Evolutionary conservation across 2,797 vertebrate species (phyloP).

Genomic region (Sebastes steindachneri): DNA sequence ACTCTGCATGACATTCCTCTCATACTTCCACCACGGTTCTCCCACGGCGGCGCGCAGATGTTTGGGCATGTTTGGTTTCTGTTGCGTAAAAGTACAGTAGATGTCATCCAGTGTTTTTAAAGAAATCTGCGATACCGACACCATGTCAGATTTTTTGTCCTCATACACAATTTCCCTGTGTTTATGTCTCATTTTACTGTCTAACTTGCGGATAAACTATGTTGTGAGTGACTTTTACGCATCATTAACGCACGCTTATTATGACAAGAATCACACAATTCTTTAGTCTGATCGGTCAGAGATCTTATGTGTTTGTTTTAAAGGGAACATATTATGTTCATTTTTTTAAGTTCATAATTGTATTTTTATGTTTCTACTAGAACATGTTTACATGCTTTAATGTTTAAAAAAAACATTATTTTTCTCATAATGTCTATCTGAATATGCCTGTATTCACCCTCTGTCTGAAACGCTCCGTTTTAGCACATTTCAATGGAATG

Average conservation of each 20-base stretch:
- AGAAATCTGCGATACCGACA: not conserved
- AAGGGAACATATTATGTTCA: not conserved
- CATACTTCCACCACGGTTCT: slow-evolving; percentile 71
- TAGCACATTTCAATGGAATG: too few species aligned
- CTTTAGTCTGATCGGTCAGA: not conserved
- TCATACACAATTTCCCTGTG: not conserved
- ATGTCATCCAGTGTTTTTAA: not conserved
- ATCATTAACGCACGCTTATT: rapidly evolving
- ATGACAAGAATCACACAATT: not conserved
- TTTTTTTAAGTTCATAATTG: too few species aligned
- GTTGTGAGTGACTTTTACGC: not conserved
- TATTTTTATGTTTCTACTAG: too few species aligned
- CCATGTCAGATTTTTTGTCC: not conserved
- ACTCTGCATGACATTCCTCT: slow-evolving; percentile 68
- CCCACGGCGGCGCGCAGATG: slow-evolving; percentile 57
- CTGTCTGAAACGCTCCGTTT: too few species aligned
- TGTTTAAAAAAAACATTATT: too few species aligned
- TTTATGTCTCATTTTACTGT: not conserved
- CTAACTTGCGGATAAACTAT: not conserved
- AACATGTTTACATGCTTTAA: too few species aligned
- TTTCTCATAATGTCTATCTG: too few species aligned
- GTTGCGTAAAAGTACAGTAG: not conserved
- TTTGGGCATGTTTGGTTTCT: slow-evolving; percentile 20
- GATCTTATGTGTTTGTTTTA: not conserved
- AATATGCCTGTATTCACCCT: too few species aligned